Percentiles rank a stretch among this genome's conserved stretches.
Evolutionary conservation across 2,113 vertebrate genomes (phyloP).

Genomic region (Dasyornis broadbenti): DNA sequence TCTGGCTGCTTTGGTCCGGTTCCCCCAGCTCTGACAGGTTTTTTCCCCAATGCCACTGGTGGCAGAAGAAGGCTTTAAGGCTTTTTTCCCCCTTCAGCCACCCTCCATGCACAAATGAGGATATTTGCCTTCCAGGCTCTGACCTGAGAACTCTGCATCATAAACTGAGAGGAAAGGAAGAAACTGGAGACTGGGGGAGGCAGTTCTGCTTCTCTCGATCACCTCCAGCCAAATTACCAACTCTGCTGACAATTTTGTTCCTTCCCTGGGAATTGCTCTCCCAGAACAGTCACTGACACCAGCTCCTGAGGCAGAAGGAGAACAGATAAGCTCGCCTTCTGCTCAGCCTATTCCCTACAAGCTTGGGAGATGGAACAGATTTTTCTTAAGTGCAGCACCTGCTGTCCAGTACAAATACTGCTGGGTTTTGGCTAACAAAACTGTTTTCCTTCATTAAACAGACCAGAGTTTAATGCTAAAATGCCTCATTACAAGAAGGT

Average conservation of each 20-base stretch:
- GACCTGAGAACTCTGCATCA: not conserved
- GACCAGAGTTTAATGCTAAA: not conserved
- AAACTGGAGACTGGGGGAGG: not conserved
- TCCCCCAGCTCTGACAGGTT: not conserved
- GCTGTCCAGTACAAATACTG: not conserved
- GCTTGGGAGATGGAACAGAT: not conserved
- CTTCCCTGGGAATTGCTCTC: not conserved
- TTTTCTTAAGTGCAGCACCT: conserved; percentile 1
- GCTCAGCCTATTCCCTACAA: not conserved
- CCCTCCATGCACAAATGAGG: not conserved
- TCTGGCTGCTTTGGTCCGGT: not conserved
- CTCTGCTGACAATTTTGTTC: not conserved
- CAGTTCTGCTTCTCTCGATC: not conserved
- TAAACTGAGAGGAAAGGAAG: not conserved
- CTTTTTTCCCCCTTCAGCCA: not conserved
- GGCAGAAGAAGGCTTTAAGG: not conserved
- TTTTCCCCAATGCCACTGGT: not conserved
- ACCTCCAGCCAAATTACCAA: not conserved
- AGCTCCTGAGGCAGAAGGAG: not conserved
- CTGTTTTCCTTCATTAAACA: conserved; percentile 2
- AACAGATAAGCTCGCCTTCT: not conserved
- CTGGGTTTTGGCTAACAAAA: not conserved
- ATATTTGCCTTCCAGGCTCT: not conserved
- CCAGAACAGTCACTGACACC: not conserved
- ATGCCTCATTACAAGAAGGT: not conserved